These are phyloP conservation scores for Galago senegalensis DNA, from an alignment of 2,797 vertebrate species.

Conservation along the genomic window DNA sequence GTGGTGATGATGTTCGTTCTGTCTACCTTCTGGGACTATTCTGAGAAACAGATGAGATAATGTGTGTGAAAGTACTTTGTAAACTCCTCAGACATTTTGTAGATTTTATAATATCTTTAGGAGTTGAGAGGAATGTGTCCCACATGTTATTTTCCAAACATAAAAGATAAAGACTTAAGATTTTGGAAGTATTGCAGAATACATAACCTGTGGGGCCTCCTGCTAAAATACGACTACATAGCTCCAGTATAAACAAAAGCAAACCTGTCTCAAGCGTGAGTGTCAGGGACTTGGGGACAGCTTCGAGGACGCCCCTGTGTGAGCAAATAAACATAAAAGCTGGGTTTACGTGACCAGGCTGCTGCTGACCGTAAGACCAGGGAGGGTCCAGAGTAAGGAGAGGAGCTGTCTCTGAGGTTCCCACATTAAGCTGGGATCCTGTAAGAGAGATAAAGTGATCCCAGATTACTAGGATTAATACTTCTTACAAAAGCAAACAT, in stretches of 20 bases:
- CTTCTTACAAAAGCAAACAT: neutral
- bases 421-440: neutral
- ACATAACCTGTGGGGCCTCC: slow-evolving; percentile 9
- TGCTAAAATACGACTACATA: neutral
- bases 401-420: neutral
- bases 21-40: neutral
- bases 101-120: slow-evolving; percentile 26
- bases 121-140: slow-evolving; percentile 42
- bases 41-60: neutral
- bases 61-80: neutral
- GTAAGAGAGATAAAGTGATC: neutral
- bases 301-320: neutral
- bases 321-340: slow-evolving; percentile 31
- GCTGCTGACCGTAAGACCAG: neutral
- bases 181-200: slow-evolving; percentile 29
- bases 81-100: neutral
- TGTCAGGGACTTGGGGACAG: neutral
- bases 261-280: neutral
- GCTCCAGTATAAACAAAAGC: slow-evolving; percentile 58
- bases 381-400: neutral
- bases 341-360: neutral
- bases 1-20: neutral
- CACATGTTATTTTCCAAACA: slow-evolving; percentile 70
- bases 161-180: slow-evolving; percentile 41
- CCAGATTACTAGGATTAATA: rapidly evolving